Evolutionary conservation across 2,113 vertebrate genomes (phyloP).

Genomic region (Mormyrus iriodes): DNA sequence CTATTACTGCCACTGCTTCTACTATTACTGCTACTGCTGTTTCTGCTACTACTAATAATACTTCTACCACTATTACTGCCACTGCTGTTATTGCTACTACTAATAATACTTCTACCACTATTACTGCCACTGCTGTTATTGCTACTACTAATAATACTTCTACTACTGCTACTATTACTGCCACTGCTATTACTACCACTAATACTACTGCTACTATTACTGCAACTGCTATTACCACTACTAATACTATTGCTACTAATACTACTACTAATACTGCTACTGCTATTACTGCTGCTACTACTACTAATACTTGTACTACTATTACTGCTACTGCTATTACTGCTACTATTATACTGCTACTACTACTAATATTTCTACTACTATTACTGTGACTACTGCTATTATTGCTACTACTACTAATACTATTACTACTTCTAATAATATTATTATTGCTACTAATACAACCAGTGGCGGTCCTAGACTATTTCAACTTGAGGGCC

Average conservation of each 20-base stretch:
- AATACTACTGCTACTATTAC: no score
- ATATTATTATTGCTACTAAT: not conserved
- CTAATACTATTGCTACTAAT: not conserved
- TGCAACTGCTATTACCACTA: no score
- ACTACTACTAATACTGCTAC: not conserved
- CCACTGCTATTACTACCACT: no score
- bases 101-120: not conserved
- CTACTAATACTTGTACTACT: not conserved
- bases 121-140: not conserved
- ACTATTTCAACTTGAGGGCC: not conserved
- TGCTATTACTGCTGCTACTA: no score
- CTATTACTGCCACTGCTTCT: not conserved
- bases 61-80: no score
- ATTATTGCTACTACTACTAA: not conserved
- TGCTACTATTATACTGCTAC: not conserved
- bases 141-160: no score
- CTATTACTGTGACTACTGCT: not conserved
- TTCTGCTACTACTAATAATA: no score
- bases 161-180: not conserved
- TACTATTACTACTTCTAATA: not conserved
- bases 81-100: no score
- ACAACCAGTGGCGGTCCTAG: not conserved
- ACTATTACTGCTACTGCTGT: not conserved
- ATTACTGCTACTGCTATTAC: not conserved
- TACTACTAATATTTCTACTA: not conserved